These are phyloP conservation scores for Heteronetta atricapilla DNA, from an alignment of 2,113 vertebrate genomes.

Conservation along the genomic window DNA sequence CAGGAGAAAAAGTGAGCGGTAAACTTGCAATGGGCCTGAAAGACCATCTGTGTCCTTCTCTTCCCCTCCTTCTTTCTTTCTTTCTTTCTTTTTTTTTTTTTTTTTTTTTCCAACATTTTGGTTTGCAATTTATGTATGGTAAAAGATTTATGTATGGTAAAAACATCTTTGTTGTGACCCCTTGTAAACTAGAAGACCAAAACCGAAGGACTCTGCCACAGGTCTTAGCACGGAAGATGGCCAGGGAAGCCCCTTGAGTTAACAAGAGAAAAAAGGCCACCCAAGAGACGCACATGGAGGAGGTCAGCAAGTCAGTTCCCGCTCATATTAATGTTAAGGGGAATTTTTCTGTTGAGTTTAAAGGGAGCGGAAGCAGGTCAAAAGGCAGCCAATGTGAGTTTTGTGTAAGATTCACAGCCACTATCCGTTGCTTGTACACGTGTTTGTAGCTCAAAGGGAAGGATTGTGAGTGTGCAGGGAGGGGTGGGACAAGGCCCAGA, in stretches of 20 bases:
- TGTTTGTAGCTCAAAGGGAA: neutral
- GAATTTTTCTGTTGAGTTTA: constrained; percentile 59
- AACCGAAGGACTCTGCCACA: neutral
- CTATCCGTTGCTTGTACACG: neutral
- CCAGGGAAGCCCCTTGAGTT: neutral
- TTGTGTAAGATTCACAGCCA: neutral
- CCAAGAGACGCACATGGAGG: neutral
- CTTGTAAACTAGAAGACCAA: neutral
- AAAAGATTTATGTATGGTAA: neutral
- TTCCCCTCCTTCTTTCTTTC: fast-evolving
- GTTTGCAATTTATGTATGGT: neutral
- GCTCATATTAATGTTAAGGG: constrained; percentile 9
- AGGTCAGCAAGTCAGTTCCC: constrained; percentile 26
- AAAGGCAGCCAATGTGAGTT: neutral
- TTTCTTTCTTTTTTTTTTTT: fast-evolving
- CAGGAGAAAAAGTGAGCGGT: neutral
- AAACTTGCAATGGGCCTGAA: neutral
- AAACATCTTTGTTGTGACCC: neutral
- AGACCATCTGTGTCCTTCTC: neutral
- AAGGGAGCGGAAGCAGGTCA: constrained; percentile 22
- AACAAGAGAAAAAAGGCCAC: neutral
- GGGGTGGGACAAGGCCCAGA: neutral
- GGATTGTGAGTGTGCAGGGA: fast-evolving
- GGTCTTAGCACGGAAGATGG: neutral
- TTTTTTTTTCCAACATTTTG: fast-evolving